Base-by-base conservation (phyloP, 2,888 invertebrate species). In the Chromoteleia sp. region DNA sequence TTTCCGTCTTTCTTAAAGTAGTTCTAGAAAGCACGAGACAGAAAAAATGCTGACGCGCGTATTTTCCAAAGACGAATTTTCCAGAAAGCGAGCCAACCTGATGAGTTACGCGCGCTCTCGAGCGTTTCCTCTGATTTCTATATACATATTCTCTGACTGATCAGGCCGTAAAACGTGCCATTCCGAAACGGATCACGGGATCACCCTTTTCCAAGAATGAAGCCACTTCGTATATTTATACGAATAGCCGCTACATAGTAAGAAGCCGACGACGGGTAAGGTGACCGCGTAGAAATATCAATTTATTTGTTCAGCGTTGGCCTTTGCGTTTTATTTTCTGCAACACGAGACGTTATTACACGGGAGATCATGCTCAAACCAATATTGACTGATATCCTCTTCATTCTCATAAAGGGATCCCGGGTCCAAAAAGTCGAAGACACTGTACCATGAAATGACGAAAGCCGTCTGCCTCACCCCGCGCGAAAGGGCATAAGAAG, bases 331-430 rank as follows among this genome's bases (percentile, higher is more conserved):
- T 88, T 86, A 88, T 88, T 86, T 84, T 82, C 77, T 81, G 75
- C 59, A 52, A 70, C 83, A 65, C 76, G 63, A 78, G 85, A 83
- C 81, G 54, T 41, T 33, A 82, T 88, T 89, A 88, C 87, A 45
- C 19, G 85, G 85, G 78, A 87, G 87, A 88, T 90, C 87, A 85
- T 87, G 86, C 88, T 89, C 87, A 87, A 86, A 83, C 86, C 86
- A 86, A 86, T 90, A 87, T 86, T 83, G 81, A 61, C 45, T 50
- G 76, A 65, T 80, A 75, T 58, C 56, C 79, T 85, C 85, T 85
- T 86, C 85, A 85, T 86, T 85, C 85, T 83, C 82, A 71, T 83
- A 84, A 85, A 85, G 84, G 81, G 82, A 73, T 50, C 48, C 41
- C 43, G 10, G 36, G 39, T 56, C 59, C 74, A 77, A 71, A 70